Conservation (phyloP, 2,797 vertebrate species). For the Synaphobranchus kaupii region DNA sequence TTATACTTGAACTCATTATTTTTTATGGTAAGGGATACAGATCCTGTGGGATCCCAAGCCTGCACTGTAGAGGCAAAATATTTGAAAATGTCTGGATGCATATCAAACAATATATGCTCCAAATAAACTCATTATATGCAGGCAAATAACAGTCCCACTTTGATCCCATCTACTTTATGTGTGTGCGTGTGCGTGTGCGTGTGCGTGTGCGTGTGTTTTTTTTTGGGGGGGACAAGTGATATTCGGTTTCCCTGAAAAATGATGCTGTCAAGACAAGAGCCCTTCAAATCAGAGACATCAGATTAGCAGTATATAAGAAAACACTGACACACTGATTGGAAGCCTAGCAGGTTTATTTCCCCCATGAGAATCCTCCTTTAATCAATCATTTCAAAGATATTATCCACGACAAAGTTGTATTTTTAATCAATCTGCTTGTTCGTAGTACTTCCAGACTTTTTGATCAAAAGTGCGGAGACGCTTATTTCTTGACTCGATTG, state of each 20-base stretch:
- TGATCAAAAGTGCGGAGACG: not conserved
- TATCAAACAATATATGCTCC: conserved; percentile 8
- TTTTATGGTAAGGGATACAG: not conserved
- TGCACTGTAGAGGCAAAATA: conserved; percentile 3
- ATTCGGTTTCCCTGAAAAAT: not conserved
- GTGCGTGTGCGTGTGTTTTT: not conserved
- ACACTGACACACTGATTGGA: not conserved
- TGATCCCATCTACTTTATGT: not conserved
- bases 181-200: not conserved
- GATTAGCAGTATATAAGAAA: not conserved
- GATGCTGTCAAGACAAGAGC: not conserved
- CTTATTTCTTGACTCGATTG: not conserved
- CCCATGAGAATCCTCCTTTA: not conserved
- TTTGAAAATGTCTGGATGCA: not conserved
- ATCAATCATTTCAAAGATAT: not conserved
- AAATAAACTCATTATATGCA: conserved; percentile 2
- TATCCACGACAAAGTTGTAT: not conserved
- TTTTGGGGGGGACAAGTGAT: not conserved
- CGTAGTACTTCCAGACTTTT: not conserved
- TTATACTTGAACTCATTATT: not conserved
- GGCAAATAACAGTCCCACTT: not conserved
- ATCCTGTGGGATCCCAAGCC: not conserved
- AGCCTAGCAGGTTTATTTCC: not conserved
- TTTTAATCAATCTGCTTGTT: not conserved
- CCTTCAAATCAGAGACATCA: not conserved